Evolutionary conservation across 2,113 vertebrate genomes (phyloP), one percentile per base, ranked within the genome.

Genomic region (Piaya cayana): DNA sequence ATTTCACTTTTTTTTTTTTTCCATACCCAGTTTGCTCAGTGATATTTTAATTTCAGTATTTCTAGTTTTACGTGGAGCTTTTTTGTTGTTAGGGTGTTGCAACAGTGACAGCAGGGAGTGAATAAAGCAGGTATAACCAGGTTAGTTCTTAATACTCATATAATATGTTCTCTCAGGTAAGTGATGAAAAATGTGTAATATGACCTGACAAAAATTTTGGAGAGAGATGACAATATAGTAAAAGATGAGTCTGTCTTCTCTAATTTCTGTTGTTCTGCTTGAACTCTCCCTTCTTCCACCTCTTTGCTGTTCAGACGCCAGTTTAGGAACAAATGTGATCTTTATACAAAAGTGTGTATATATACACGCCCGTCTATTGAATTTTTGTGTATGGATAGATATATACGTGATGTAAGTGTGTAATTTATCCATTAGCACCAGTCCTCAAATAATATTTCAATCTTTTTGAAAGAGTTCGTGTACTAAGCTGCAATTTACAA

Each of bases 41-140:
- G 64, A 86, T 95, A 58, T 0, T 82, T 45, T 87, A 77, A 85
- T 94, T 94, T 75, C 59, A 91, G 49, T n/a, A n/a, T 72, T 92
- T 91, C 25, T 14, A 77, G 55, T 32, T 22, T 59, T 69, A 14
- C 8, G 5, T 37, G 25, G 47, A 22, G 9, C 23, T 52, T 78
- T 27, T 64, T 78, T 76, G 53, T 81, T 86, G 37, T 89, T 72
- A 82, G 37, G 34, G n/a, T 91, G 62, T 62, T 77, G 75, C 42
- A 87, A 17, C 18, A 34, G 59, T 82, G 75, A 74, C 45, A 88
- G 52, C 43, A 68, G 32, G 34, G 69, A 65, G 30, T 69, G 63
- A 90, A 22, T 87, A 58, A 90, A 52, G 21, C 32, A 74, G 26
- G 12, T 68, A 42, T 76, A 91, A 49, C n/a, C 58, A 87, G 74